Evolutionary conservation across 1,140 invertebrate genomes (phyloP).

Genomic region (Ceratoteleas bidentatus): DNA sequence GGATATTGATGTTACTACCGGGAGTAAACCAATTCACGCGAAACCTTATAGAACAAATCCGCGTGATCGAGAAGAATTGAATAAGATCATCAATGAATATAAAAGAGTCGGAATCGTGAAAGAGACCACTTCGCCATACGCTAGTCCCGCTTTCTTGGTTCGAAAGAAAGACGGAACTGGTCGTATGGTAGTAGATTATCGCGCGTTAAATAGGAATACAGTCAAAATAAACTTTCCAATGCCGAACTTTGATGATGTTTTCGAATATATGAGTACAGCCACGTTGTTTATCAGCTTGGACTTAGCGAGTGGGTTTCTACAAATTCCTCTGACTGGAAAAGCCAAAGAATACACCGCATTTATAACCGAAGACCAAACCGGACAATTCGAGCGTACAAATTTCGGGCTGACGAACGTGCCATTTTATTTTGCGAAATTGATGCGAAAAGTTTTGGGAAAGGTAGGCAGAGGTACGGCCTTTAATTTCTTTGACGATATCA

Average conservation of each 20-base stretch:
- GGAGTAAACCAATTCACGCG: neutral
- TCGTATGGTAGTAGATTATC: slow-evolving; percentile 19
- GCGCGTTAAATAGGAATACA: neutral
- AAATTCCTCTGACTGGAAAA: neutral
- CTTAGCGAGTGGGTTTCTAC: neutral
- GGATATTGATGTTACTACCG: neutral
- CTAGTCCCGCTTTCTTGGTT: slow-evolving; percentile 23
- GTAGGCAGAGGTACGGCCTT: neutral
- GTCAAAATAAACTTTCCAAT: slow-evolving; percentile 9
- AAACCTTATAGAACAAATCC: slow-evolving; percentile 14
- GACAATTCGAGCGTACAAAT: neutral
- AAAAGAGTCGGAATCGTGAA: slow-evolving; percentile 21
- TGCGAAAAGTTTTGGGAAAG: neutral
- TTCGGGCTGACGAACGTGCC: neutral
- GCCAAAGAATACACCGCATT: neutral
- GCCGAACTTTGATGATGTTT: slow-evolving; percentile 5
- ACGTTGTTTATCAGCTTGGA: slow-evolving; percentile 4
- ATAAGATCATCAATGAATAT: slow-evolving; percentile 6
- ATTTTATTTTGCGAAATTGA: neutral
- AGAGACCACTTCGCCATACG: slow-evolving; percentile 19
- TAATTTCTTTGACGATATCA: slow-evolving; percentile 2
- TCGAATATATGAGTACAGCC: neutral
- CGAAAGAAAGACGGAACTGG: slow-evolving; percentile 18
- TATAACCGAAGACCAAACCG: slow-evolving; percentile 1
- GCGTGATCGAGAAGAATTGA: neutral